Evolutionary conservation across 2,888 invertebrate species (phyloP), one percentile per base, ranked within the genome.

Genomic region (Limenitis camilla): DNA sequence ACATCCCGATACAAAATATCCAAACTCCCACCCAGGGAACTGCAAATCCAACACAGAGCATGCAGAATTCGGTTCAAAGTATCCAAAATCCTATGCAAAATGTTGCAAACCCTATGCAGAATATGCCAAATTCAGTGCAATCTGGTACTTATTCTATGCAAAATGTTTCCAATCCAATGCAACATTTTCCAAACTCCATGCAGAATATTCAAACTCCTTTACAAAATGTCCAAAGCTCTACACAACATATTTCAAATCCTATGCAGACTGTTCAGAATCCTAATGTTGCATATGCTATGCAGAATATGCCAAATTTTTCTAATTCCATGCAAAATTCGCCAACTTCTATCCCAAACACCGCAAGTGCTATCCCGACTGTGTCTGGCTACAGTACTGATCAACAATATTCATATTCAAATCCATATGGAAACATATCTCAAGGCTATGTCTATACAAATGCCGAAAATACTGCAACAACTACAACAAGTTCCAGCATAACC

Each of bases 361-460:
- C 52, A 6, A 49, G 19, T 9, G 46, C 31, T 1, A 46, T 55
- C 27, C 47, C 55, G 7, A n/a, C 28, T 6, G 46, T 50, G n/a
- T 39, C 58, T 31, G 55, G 55, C 5, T 71, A 68, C 38, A 59
- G 65, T 6, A 56, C 69, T 4, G 76, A 77, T 5, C 70, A 71
- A 7, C 71, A 71, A 32, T 78, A 76, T 57, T 61, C 74, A 8
- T 62, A 63, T 1, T 69, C 73, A 5, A 69, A 58, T 29, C 61
- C 71, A 2, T 77, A 70, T 54, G 69, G 72, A 0, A 71, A 61
- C 4, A 60, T 66, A 6, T 67, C 80, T 4, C 82, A 81, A 60
- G 76, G 66, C 1, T 80, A 78, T 52, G 61, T 72, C 0, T 81
- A 80, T 48, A 74, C 79, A 1, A 74, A 72, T 55, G 63, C 77